Evolutionary conservation across 2,888 invertebrate species (phyloP), one percentile per base, ranked within the genome.

Genomic region (Noctuana brunneofusca): DNA sequence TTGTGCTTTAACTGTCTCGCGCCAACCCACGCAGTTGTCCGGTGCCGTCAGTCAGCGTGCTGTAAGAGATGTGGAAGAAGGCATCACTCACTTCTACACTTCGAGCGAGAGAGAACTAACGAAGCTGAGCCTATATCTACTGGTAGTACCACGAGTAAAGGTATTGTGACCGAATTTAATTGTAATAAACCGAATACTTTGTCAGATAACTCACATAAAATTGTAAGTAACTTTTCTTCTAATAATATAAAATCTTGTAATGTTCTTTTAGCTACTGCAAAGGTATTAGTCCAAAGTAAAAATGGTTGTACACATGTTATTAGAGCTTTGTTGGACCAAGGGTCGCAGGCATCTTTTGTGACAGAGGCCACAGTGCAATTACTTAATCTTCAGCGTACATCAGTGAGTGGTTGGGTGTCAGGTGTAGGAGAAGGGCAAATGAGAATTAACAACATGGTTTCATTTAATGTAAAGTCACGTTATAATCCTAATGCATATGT

Each of bases 61-160:
- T 71, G 70, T 58, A 38, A 64, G 0, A 53, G 41, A 11, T 71
- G 68, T 65, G 65, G 67, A 2, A 24, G 64, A 20, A 57, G 65
- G 16, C 71, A 69, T 57, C 71, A 71, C 38, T 49, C 63, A 3
- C 9, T 69, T 11, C 49, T 71, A 6, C 69, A 71, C 16, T 24
- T 54, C 14, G 63, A 65, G 24, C 65, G 16, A 43, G 59, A 41
- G 9, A 43, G 16, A 41, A 41, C 11, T 3, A 43, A 2, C 18
- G 43, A 1, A 1, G 18, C 18, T 18, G 43, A 43, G 43, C 11
- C 43, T 18, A 11, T 18, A 43, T 43, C 43, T 11, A 43, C 18
- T n/a, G n/a, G n/a, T n/a, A n/a, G n/a, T n/a, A n/a, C n/a, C n/a
- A n/a, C n/a, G n/a, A n/a, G n/a, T n/a, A n/a, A n/a, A 43, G 43